These are phyloP conservation scores for Chesias legatella DNA, from an alignment of 2,888 invertebrate species.

Conservation along the genomic window DNA sequence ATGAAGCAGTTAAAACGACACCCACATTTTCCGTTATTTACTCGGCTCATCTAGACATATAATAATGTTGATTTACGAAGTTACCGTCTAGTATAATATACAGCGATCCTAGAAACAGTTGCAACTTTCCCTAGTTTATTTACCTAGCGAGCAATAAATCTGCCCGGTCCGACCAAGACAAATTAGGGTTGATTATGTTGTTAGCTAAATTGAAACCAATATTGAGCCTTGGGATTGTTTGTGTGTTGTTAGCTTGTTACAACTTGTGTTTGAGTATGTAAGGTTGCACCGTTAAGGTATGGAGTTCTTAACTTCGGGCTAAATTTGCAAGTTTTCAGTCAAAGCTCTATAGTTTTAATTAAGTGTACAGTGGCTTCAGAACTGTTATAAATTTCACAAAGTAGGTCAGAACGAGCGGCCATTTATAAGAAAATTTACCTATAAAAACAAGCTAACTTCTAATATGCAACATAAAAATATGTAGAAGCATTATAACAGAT, in stretches of 20 bases:
- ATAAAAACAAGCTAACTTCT: too few relatives aligned
- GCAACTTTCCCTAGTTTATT: neutral
- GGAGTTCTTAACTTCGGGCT: slow-evolving; percentile 2
- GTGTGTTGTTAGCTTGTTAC: slow-evolving; percentile 53
- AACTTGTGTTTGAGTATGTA: slow-evolving; percentile 56
- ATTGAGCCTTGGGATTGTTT: slow-evolving; percentile 60
- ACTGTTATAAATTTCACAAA: too few relatives aligned
- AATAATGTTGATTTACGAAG: too few relatives aligned
- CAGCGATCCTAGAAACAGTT: neutral
- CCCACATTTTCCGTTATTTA: too few relatives aligned
- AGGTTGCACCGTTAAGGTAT: slow-evolving; percentile 12
- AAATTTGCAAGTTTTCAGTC: slow-evolving; percentile 1
- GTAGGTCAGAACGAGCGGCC: too few relatives aligned
- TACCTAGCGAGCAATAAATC: slow-evolving; percentile 39
- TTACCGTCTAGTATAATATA: neutral
- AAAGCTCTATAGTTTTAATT: too few relatives aligned
- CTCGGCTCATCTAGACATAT: too few relatives aligned
- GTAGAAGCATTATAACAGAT: too few relatives aligned
- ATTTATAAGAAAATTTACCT: too few relatives aligned
- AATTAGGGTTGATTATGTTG: slow-evolving; percentile 70
- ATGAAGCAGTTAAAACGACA: too few relatives aligned
- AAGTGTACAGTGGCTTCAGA: too few relatives aligned
- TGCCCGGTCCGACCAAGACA: slow-evolving; percentile 52
- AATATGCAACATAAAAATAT: too few relatives aligned
- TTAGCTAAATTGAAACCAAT: slow-evolving; percentile 63